phyloP scores from a whole-genome alignment of 2,888 invertebrate species.

The Lutraria lutraria region DNA sequence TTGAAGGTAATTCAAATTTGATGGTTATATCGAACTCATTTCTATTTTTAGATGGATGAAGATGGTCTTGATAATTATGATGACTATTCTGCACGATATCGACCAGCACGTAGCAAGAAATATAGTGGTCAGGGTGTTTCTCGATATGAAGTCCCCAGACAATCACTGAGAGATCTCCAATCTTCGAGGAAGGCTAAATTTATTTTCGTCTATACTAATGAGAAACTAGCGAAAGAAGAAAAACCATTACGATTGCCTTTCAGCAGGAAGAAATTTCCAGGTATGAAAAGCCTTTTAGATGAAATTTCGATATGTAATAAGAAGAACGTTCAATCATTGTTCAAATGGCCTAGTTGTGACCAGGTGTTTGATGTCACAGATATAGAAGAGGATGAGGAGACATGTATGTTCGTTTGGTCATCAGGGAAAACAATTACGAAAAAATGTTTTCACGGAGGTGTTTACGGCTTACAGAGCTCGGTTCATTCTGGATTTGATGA shows the following conservation, averaged over 20 bases:
- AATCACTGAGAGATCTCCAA: constrained; percentile 31
- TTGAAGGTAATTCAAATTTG: no score
- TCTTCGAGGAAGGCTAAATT: constrained; percentile 10
- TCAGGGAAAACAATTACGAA: constrained; percentile 13
- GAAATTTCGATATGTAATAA: constrained; percentile 29
- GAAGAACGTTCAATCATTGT: constrained; percentile 31
- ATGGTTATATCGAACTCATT: not conserved
- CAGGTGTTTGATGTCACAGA: constrained; percentile 26
- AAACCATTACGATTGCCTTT: constrained; percentile 29
- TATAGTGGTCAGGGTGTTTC: not conserved
- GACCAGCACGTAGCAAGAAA: not conserved
- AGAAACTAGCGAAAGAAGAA: constrained; percentile 12
- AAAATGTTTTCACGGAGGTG: constrained; percentile 27
- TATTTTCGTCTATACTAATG: constrained; percentile 31
- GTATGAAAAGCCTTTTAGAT: constrained; percentile 31
- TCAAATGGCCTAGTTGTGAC: constrained; percentile 48
- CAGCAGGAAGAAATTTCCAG: constrained; percentile 35
- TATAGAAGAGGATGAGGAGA: constrained; percentile 47
- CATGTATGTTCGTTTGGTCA: constrained; percentile 44
- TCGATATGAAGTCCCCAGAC: constrained; percentile 37
- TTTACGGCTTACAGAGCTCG: constrained; percentile 27
- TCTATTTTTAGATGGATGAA: constrained; percentile 39
- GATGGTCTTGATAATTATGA: not conserved
- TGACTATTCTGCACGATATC: constrained; percentile 23
- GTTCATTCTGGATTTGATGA: constrained; percentile 12